These are phyloP conservation scores for Lamellibrachia columna DNA, from an alignment of 2,888 invertebrate species.

Conservation along the genomic window DNA sequence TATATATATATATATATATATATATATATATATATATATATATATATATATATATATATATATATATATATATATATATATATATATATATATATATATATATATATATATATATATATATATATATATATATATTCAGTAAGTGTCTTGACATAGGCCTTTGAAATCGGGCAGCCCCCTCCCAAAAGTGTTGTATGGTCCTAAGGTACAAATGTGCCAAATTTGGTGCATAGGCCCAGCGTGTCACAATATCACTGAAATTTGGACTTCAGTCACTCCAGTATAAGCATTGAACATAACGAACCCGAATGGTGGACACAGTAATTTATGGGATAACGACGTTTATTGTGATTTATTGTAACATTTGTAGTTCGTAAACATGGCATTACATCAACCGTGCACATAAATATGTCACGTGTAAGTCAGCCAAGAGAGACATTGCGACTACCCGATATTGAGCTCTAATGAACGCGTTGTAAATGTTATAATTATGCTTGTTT, in stretches of 20 bases:
- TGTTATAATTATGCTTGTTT: too few relatives aligned
- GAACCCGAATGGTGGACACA: background rate
- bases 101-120: constrained; percentile 10
- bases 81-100: background rate
- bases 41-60: background rate
- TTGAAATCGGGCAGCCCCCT: too few relatives aligned
- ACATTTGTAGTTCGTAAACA: background rate
- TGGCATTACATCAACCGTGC: background rate
- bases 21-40: background rate
- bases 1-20: too few relatives aligned
- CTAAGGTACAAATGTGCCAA: too few relatives aligned
- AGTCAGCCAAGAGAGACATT: background rate
- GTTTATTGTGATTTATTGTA: constrained; percentile 10
- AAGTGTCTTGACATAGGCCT: too few relatives aligned
- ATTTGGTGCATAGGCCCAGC: too few relatives aligned
- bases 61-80: background rate
- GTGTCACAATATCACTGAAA: too few relatives aligned
- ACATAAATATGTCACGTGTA: background rate
- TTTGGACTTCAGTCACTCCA: background rate
- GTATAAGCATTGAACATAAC: background rate
- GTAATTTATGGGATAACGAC: background rate
- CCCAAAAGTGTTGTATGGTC: too few relatives aligned
- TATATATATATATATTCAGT: background rate
- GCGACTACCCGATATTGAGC: too few relatives aligned
- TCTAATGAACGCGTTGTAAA: too few relatives aligned